Conservation (phyloP, 37 sponge, comb jelly and placozoan genomes). For the Lycopodina hypogea region DNA sequence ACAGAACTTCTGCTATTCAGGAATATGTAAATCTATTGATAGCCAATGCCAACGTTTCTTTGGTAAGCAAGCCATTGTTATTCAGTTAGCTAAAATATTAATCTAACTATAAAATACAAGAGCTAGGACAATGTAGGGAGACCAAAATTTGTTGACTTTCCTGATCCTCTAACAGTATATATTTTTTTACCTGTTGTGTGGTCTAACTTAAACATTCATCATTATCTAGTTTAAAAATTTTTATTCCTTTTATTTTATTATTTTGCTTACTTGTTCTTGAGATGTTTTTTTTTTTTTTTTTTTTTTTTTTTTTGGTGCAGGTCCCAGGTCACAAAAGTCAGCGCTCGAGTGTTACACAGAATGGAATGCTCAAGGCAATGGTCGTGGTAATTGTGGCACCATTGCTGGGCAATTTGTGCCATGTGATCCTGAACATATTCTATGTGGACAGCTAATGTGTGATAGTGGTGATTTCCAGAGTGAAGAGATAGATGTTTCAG, state of each 20-base stretch:
- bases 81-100: too few relatives aligned
- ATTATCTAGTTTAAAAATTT: too few relatives aligned
- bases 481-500: background rate
- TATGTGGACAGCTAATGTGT: conserved; percentile 61
- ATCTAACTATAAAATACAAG: too few relatives aligned
- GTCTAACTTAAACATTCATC: too few relatives aligned
- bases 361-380: conserved; percentile 22
- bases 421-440: conserved; percentile 40
- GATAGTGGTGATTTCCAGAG: background rate
- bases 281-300: background rate
- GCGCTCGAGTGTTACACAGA: conserved; percentile 10
- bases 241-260: too few relatives aligned
- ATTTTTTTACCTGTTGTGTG: too few relatives aligned
- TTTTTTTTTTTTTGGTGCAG: background rate
- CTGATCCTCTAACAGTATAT: too few relatives aligned
- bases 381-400: conserved; percentile 61
- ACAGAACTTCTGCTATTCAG: conserved; percentile 61
- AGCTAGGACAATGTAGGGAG: too few relatives aligned
- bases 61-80: too few relatives aligned
- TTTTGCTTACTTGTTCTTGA: too few relatives aligned
- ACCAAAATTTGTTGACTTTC: too few relatives aligned
- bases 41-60: conserved; percentile 36
- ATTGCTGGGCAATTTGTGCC: conserved; percentile 11
- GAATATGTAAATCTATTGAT: conserved; percentile 34
- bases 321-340: background rate